Evolutionary conservation across 2,113 vertebrate species (phyloP).

Genomic region (Grammomys dolichurus): DNA sequence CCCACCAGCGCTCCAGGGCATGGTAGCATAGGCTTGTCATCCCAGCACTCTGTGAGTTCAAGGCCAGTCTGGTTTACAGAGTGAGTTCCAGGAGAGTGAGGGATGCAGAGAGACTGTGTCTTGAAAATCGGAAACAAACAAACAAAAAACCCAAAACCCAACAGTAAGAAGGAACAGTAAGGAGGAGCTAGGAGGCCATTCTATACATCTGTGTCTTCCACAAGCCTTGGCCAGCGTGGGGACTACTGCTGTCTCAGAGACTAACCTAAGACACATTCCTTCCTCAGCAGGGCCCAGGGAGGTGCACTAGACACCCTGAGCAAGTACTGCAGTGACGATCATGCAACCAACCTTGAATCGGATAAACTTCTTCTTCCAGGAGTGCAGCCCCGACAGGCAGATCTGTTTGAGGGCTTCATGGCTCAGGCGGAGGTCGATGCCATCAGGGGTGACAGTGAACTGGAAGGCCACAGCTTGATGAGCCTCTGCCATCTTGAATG

Average conservation of each 20-base stretch:
- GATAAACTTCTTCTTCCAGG: conserved; percentile 98
- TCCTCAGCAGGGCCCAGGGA: fast-evolving
- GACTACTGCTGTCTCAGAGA: neutral
- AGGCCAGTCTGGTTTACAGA: too few species aligned
- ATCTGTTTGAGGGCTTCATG: conserved; percentile 96
- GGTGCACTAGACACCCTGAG: fast-evolving
- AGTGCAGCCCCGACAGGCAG: conserved; percentile 95
- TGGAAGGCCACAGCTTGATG: conserved; percentile 98
- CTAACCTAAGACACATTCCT: neutral
- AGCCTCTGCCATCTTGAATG: conserved; percentile 94
- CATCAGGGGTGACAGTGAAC: conserved; percentile 96
- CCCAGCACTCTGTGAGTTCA: neutral
- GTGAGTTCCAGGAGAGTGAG: too few species aligned
- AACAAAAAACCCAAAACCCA: neutral
- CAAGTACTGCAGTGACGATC: fast-evolving
- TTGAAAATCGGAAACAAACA: neutral
- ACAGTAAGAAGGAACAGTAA: neutral
- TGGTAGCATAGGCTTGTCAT: neutral
- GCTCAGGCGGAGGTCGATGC: conserved; percentile 95
- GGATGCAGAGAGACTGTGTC: neutral
- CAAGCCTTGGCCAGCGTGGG: too few species aligned
- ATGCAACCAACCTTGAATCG: conserved; percentile 92
- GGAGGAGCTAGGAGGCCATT: neutral
- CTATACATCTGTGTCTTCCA: neutral
- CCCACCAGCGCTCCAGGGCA: too few species aligned